Evolutionary conservation across 2,888 invertebrate species (phyloP).

Genomic region (Panorpa germanica): DNA sequence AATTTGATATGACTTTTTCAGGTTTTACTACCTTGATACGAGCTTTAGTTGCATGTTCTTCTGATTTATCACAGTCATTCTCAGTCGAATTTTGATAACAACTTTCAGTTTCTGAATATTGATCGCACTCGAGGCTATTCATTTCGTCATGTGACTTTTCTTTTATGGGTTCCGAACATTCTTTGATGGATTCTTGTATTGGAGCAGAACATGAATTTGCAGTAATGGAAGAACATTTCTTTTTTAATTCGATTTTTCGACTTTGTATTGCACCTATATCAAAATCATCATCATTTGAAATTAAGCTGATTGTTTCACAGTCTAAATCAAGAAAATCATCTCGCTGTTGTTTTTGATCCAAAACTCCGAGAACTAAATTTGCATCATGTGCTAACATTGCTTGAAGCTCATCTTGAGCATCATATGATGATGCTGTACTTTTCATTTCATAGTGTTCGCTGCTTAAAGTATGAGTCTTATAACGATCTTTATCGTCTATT

Average conservation of each 20-base stretch:
- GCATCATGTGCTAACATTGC: conserved; percentile 10
- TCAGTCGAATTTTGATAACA: conserved; percentile 18
- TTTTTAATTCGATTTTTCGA: no score
- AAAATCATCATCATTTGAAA: no score
- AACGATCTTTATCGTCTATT: conserved; percentile 55
- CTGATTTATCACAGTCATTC: conserved; percentile 24
- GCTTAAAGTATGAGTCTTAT: conserved; percentile 73
- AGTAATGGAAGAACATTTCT: no score
- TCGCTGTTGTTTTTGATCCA: conserved; percentile 9
- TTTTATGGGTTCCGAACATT: conserved; percentile 47
- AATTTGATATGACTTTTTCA: conserved; percentile 35
- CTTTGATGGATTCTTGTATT: conserved; percentile 52
- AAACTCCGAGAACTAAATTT: conserved; percentile 8
- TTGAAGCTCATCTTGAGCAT: conserved; percentile 3
- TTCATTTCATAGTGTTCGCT: no score
- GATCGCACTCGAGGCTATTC: conserved; percentile 36
- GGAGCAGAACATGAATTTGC: conserved; percentile 24
- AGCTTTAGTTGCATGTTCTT: no score
- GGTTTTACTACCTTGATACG: conserved; percentile 33
- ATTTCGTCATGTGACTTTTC: no score
- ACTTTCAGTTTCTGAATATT: conserved; percentile 34
- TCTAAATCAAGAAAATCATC: conserved; percentile 20
- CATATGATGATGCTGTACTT: no score
- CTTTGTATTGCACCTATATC: no score
- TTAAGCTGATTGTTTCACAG: conserved; percentile 34